These are phyloP conservation scores for Antheraea assamensis DNA, from an alignment of 2,888 invertebrate species.

Conservation along the genomic window DNA sequence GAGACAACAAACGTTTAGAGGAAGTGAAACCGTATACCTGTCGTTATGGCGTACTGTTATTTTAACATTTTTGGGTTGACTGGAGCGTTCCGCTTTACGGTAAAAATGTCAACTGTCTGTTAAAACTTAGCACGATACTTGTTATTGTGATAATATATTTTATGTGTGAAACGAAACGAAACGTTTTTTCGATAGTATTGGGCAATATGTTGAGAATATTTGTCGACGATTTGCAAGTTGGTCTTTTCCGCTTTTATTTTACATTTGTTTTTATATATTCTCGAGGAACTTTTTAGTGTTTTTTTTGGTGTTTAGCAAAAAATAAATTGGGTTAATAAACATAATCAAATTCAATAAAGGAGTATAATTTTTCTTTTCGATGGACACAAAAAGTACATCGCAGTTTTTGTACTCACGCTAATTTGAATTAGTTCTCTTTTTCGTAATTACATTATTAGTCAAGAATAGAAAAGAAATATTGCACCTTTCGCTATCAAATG, in stretches of 20 bases:
- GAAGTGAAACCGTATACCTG: not conserved
- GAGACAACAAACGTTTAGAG: conserved; percentile 5
- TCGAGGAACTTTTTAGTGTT: not conserved
- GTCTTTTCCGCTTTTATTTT: not conserved
- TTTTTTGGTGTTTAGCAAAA: not conserved
- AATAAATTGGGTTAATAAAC: not conserved
- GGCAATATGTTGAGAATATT: not conserved
- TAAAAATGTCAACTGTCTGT: conserved; percentile 14
- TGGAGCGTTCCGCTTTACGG: not conserved
- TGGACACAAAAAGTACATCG: not conserved
- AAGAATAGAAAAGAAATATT: no score
- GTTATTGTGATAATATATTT: not conserved
- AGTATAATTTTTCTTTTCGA: not conserved
- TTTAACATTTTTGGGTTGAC: not conserved
- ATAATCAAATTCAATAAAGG: no score
- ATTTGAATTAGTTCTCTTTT: no score
- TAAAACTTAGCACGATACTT: not conserved
- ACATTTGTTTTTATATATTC: not conserved
- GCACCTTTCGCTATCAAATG: no score
- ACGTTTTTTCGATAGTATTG: not conserved
- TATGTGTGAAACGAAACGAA: not conserved
- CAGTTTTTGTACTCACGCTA: no score
- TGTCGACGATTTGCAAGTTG: not conserved
- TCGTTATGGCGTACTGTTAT: conserved; percentile 1
- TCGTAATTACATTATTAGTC: no score